Percentiles rank a stretch among this genome's conserved stretches.
Conservation (phyloP, 2,888 invertebrate species). For the Fragum sueziense region DNA sequence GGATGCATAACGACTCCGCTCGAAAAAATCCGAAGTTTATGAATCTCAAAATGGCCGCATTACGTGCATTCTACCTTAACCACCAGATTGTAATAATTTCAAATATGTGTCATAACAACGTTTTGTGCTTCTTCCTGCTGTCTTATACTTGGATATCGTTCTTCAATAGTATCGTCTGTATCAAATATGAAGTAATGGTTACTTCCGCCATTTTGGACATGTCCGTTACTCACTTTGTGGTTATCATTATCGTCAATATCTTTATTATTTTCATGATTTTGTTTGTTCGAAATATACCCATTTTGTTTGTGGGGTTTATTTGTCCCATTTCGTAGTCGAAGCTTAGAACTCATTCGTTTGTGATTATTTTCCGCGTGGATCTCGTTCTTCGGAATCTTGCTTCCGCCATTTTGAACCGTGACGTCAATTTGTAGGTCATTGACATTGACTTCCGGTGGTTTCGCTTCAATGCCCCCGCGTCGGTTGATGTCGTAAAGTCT, state of each 20-base stretch:
- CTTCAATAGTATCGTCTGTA: constrained; percentile 27
- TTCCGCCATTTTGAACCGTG: constrained; percentile 3
- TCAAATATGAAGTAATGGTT: constrained; percentile 39
- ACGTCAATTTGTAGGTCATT: neutral
- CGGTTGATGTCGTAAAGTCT: constrained; percentile 31
- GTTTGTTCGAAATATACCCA: neutral
- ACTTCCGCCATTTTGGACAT: constrained; percentile 27
- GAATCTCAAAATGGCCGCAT: too few species aligned
- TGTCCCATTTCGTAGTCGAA: neutral
- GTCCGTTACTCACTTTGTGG: constrained; percentile 29
- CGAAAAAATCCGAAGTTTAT: too few species aligned
- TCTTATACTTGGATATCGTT: constrained; percentile 29
- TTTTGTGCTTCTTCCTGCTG: constrained; percentile 12
- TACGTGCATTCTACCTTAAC: too few species aligned
- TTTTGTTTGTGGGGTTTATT: neutral
- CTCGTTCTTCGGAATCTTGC: neutral
- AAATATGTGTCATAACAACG: neutral
- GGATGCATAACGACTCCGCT: too few species aligned
- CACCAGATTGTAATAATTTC: too few species aligned
- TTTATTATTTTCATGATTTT: neutral
- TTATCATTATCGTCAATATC: constrained; percentile 9
- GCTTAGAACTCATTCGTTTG: neutral
- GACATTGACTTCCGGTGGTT: neutral
- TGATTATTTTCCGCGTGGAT: neutral
- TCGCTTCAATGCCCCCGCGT: neutral